Conservation (phyloP, 92 coral and sea anemone species). For the Ricordea florida region DNA sequence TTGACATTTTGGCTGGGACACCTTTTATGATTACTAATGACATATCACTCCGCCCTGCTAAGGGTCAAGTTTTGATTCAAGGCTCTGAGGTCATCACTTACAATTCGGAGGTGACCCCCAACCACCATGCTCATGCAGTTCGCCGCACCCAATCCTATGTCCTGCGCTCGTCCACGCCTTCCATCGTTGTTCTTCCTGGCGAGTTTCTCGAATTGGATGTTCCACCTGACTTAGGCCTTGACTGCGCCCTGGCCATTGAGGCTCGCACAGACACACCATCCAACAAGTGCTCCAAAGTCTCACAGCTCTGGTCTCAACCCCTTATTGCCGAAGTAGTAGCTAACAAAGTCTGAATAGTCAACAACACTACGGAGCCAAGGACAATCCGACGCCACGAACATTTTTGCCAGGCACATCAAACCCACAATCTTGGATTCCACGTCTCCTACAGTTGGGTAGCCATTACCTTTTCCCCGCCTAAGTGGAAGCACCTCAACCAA, state of each 20-base stretch:
- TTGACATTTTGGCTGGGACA: slow-evolving; percentile 21
- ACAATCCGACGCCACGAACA: slow-evolving; percentile 4
- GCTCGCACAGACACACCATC: background rate
- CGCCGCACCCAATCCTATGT: slow-evolving; percentile 27
- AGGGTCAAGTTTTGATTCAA: background rate
- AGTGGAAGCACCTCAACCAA: background rate
- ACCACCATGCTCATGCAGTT: background rate
- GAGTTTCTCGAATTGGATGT: background rate
- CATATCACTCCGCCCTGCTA: slow-evolving; percentile 9
- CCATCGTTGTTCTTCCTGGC: slow-evolving; percentile 9
- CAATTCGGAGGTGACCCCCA: background rate
- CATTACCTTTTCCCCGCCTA: no score
- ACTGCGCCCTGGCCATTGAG: background rate
- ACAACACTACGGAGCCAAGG: slow-evolving; percentile 1
- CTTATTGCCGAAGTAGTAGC: no score
- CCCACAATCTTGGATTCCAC: background rate
- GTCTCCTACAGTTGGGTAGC: slow-evolving; percentile 3
- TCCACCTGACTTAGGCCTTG: background rate
- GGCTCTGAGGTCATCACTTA: background rate
- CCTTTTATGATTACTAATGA: slow-evolving; percentile 16
- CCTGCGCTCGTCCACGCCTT: background rate
- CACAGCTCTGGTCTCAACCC: no score
- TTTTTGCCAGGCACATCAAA: no score
- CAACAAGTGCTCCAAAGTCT: no score
- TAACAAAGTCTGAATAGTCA: slow-evolving; percentile 11